A percentile compares a stretch with the other conserved stretches of the same genome.
phyloP scores from a whole-genome alignment of 2,113 vertebrate genomes.

The Urocynchramus pylzowi region DNA sequence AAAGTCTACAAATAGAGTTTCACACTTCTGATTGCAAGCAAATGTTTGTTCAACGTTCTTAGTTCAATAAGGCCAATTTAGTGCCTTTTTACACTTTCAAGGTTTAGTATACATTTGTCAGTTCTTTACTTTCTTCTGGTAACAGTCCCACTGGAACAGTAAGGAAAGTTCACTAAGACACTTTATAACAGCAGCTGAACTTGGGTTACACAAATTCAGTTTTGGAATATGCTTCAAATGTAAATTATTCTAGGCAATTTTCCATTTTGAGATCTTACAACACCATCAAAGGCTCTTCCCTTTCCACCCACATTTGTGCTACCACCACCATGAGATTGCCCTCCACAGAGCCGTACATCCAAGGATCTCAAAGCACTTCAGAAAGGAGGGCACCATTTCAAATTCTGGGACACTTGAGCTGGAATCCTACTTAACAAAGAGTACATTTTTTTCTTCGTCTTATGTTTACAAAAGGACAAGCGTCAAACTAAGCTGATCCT shows the following conservation, averaged over 20 bases:
- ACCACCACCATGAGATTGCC: neutral
- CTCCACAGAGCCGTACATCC: neutral
- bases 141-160: slow-evolving; percentile 5
- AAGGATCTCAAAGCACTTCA: slow-evolving; percentile 22
- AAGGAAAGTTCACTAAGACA: slow-evolving; percentile 37
- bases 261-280: neutral
- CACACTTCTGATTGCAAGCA: slow-evolving; percentile 53
- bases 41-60: slow-evolving; percentile 20
- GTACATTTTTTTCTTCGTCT: neutral
- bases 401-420: neutral
- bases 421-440: neutral
- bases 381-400: neutral
- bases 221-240: slow-evolving; percentile 8
- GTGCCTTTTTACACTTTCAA: neutral
- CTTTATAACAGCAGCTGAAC: slow-evolving; percentile 38
- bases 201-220: neutral
- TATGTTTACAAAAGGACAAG: slow-evolving; percentile 51
- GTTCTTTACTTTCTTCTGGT: slow-evolving; percentile 24
- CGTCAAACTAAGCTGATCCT: neutral
- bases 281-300: neutral
- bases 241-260: neutral
- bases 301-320: neutral
- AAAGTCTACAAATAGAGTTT: slow-evolving; percentile 50
- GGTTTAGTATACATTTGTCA: slow-evolving; percentile 30
- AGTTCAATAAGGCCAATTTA: neutral